These are phyloP conservation scores for Eumaeus atala DNA, from an alignment of 1,140 invertebrate species.

Conservation along the genomic window DNA sequence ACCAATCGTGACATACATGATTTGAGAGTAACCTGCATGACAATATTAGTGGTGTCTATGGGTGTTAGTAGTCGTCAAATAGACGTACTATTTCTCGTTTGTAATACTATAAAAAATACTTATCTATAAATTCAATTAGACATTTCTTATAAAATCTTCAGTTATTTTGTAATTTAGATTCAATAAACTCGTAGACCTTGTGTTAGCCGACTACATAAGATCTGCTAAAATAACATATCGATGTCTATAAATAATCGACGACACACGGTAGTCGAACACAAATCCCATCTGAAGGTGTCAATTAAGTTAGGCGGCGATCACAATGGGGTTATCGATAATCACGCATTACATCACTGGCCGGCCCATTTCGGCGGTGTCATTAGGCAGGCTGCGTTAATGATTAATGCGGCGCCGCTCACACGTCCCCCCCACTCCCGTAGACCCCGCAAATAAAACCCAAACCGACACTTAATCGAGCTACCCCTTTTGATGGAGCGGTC, in stretches of 20 bases:
- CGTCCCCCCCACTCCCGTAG: constrained; percentile 38
- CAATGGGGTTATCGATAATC: constrained; percentile 46
- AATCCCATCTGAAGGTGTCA: constrained; percentile 36
- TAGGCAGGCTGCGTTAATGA: constrained; percentile 71
- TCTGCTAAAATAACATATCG: too few relatives aligned
- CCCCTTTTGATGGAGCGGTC: constrained; percentile 65
- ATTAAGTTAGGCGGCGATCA: constrained; percentile 34
- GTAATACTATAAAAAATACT: too few relatives aligned
- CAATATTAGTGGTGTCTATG: too few relatives aligned
- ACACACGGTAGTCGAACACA: constrained; percentile 35
- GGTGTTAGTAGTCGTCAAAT: too few relatives aligned
- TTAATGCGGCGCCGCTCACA: constrained; percentile 69
- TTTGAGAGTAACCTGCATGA: too few relatives aligned
- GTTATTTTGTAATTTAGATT: too few relatives aligned
- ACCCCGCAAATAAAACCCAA: constrained; percentile 59
- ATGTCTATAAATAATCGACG: background rate
- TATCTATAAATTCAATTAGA: too few relatives aligned
- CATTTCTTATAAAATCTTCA: too few relatives aligned
- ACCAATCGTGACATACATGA: too few relatives aligned
- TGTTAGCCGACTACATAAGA: too few relatives aligned
- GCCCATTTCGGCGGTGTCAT: constrained; percentile 69
- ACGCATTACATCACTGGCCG: constrained; percentile 41
- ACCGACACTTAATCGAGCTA: constrained; percentile 68
- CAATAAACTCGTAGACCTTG: too few relatives aligned
- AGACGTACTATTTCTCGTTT: too few relatives aligned